Base-by-base conservation (phyloP, 2,888 invertebrate species). In the Anorthoa munda region DNA sequence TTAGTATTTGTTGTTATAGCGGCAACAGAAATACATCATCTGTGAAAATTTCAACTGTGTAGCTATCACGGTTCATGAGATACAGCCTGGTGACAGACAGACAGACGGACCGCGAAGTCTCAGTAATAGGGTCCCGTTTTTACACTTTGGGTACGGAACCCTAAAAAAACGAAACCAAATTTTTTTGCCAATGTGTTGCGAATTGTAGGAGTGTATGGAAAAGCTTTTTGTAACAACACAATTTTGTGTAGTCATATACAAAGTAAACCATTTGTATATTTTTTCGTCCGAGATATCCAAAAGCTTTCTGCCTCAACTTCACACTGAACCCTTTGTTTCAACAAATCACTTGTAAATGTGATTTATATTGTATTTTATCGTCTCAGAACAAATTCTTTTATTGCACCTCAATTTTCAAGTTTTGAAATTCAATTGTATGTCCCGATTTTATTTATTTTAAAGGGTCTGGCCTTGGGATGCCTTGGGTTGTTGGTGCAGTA, bases 361-460 rank as follows among this genome's bases (percentile, higher is more conserved):
- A 75, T 79, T 80, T 79, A 80, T 80, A 66, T 75, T 75, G 59
- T 67, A 65, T 71, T 80, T 79, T 75, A 71, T 48, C 56, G 56
- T 53, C 15, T 58, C 61, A 53, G 71, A 75, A 75, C 75, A 80
- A 79, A 67, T 80, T 71, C 46, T 59, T 67, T 48, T 64, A 80
- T 60, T 70, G 59, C 64, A 60, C 75, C 53, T 71, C 67, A 65
- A 67, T 75, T 69, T 69, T 69, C 53, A 64, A 75, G 59, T 65
- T 75, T 71, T 17, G 31, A 67, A 71, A 68, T 66, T 66, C 61
- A 50, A 65, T 71, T 56, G 66, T 67, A 53, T 67, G 26, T 67
- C 58, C 45, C n/a, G 2, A 53, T 71, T 67, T 51, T 53, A 59
- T 69, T 69, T 74, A 66, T 75, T 76, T 71, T 67, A 53, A 76